phyloP scores from a whole-genome alignment of 2,113 vertebrate species.

The Vulpes ferrilata region DNA sequence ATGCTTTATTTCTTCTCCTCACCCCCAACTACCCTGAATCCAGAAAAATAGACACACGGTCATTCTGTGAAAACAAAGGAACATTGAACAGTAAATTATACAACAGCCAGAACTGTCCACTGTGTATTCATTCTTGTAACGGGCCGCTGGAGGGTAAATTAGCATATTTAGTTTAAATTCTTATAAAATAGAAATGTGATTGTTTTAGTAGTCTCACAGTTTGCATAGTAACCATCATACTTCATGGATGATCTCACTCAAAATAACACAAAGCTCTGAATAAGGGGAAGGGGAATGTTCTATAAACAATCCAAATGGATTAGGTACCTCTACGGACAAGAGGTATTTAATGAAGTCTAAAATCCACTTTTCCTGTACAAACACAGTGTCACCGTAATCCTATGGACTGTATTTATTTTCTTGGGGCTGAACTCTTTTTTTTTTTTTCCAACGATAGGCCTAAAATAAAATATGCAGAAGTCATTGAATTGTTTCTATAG shows the following conservation, averaged over 20 bases:
- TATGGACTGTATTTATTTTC: conserved; percentile 27
- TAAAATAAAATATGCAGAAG: conserved; percentile 64
- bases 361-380: conserved; percentile 29
- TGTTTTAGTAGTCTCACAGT: conserved; percentile 12
- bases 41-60: conserved; percentile 39
- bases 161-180: conserved; percentile 70
- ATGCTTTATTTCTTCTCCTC: conserved; percentile 61
- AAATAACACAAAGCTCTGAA: neutral
- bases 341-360: conserved; percentile 1
- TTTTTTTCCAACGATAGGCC: neutral
- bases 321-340: neutral
- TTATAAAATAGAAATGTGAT: conserved; percentile 60
- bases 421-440: conserved; percentile 42
- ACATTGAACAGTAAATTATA: conserved; percentile 62
- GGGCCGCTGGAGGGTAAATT: neutral
- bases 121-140: conserved; percentile 65
- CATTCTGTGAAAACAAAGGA: conserved; percentile 68
- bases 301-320: neutral
- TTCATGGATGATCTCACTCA: neutral
- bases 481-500: conserved; percentile 58
- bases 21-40: conserved; percentile 54
- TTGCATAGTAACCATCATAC: neutral
- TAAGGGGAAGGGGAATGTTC: neutral
- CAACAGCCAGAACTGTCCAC: conserved; percentile 59
- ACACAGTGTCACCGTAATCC: neutral